Percentiles rank a stretch among this genome's conserved stretches.
Conservation (phyloP, 2,888 invertebrate genomes). For the Lasioglossum leucozonium region DNA sequence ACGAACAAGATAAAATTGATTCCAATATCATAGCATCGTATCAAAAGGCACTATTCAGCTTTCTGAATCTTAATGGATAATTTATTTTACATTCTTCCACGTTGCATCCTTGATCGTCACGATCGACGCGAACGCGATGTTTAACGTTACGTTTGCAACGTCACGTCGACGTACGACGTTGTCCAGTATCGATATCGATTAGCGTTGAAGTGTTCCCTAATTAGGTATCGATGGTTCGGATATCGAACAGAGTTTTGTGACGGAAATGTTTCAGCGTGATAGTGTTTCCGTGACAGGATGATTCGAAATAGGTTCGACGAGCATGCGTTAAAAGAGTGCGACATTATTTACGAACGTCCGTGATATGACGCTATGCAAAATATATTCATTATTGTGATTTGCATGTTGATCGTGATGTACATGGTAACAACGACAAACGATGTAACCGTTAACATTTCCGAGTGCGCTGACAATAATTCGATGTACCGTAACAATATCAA, state of each 20-base stretch:
- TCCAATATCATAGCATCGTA: slow-evolving; percentile 71
- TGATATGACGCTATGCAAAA: slow-evolving; percentile 72
- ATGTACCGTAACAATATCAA: slow-evolving; percentile 20
- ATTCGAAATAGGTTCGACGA: slow-evolving; percentile 24
- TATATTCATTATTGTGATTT: slow-evolving; percentile 69
- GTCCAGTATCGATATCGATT: slow-evolving; percentile 13
- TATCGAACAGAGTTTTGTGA: not conserved
- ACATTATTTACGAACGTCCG: slow-evolving; percentile 47
- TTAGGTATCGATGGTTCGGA: slow-evolving; percentile 14
- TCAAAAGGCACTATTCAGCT: not conserved
- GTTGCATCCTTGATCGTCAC: not conserved
- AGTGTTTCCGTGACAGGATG: slow-evolving; percentile 44
- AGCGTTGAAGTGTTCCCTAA: not conserved
- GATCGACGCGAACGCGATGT: not conserved
- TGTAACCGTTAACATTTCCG: slow-evolving; percentile 19
- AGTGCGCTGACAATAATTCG: slow-evolving; percentile 2
- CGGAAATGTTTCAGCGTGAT: slow-evolving; percentile 3
- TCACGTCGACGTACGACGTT: not conserved
- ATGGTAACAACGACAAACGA: slow-evolving; percentile 66
- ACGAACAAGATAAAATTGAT: slow-evolving; percentile 71
- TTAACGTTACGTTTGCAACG: not conserved
- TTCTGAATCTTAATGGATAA: not conserved
- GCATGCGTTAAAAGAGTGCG: slow-evolving; percentile 36
- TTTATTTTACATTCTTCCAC: not conserved
- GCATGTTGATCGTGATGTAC: slow-evolving; percentile 68